Percentiles rank a stretch among this genome's conserved stretches.
Evolutionary conservation across 2,888 invertebrate genomes (phyloP).

Genomic region (Dasysyrphus tricinctus): DNA sequence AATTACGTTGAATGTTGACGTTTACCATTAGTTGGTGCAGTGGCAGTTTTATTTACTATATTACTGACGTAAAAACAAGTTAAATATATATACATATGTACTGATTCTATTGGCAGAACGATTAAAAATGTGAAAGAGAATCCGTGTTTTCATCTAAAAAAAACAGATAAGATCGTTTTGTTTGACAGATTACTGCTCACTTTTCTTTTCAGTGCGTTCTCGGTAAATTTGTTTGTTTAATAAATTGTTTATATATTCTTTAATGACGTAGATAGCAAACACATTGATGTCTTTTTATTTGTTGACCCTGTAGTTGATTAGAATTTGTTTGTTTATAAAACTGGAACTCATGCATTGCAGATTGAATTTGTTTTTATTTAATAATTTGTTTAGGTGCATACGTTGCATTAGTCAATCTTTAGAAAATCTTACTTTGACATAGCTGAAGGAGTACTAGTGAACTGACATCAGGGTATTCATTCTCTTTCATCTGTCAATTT

Average conservation of each 20-base stretch:
- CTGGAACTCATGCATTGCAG: background rate
- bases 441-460: background rate
- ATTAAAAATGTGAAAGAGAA: conserved; percentile 1
- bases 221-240: background rate
- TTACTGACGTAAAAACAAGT: background rate
- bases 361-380: background rate
- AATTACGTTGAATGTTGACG: background rate
- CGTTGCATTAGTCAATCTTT: background rate
- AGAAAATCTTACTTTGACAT: background rate
- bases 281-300: background rate
- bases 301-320: conserved; percentile 9
- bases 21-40: background rate
- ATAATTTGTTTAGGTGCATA: background rate
- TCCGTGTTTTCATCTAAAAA: conserved; percentile 4
- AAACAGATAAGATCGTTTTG: conserved; percentile 14
- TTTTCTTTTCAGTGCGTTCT: conserved; percentile 14
- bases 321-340: conserved; percentile 1
- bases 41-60: too few species aligned
- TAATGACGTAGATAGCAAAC: conserved; percentile 7
- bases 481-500: too few species aligned
- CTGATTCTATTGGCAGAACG: background rate
- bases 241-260: conserved; percentile 18
- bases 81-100: background rate
- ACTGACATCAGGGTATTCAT: too few species aligned
- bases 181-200: conserved; percentile 27